These are phyloP conservation scores for Vanessa cardui DNA, from an alignment of 2,888 invertebrate species.

Conservation along the genomic window DNA sequence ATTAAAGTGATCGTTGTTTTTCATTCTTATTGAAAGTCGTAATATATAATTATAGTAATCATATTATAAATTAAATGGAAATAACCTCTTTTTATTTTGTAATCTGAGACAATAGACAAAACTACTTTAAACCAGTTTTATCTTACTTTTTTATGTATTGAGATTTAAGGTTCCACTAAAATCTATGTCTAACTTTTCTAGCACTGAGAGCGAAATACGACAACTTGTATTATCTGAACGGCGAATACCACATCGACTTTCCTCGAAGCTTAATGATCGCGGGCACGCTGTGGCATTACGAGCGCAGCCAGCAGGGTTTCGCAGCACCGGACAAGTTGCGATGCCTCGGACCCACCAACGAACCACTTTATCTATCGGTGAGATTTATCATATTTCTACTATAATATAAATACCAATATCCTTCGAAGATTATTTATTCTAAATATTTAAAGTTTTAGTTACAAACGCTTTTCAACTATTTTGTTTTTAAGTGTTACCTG, in stretches of 20 bases:
- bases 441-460: neutral
- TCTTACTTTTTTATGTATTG: too few species aligned
- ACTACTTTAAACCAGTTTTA: too few species aligned
- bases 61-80: too few species aligned
- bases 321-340: conserved; percentile 92
- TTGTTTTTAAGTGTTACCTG: too few species aligned
- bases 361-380: conserved; percentile 93
- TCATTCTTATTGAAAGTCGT: too few species aligned
- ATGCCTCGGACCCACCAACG: conserved; percentile 94
- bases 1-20: too few species aligned
- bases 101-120: too few species aligned
- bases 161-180: neutral
- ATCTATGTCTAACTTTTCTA: conserved; percentile 53
- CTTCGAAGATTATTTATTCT: too few species aligned
- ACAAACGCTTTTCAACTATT: too few species aligned
- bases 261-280: conserved; percentile 91
- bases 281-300: conserved; percentile 94
- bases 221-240: conserved; percentile 95
- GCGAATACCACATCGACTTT: conserved; percentile 96
- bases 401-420: neutral
- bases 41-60: too few species aligned
- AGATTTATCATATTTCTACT: conserved; percentile 36
- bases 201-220: conserved; percentile 90
- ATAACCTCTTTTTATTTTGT: too few species aligned
- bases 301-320: conserved; percentile 90